A percentile compares a stretch with the other conserved stretches of the same genome.
phyloP scores from a whole-genome alignment of 1,140 invertebrate genomes.

The Portunus trituberculatus region DNA sequence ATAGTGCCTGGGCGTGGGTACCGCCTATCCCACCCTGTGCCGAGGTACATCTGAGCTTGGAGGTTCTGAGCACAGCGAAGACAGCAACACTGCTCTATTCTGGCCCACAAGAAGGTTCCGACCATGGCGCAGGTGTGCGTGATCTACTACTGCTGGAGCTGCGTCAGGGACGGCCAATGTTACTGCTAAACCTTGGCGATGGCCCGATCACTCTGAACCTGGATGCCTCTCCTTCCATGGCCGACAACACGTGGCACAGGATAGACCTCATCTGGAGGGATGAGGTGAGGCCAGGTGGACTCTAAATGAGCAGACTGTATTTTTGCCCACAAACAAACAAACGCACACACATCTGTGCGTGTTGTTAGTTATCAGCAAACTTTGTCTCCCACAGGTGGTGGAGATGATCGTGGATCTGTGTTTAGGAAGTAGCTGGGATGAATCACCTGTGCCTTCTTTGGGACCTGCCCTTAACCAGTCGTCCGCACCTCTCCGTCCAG shows the following conservation, averaged over 20 bases:
- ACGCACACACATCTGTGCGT: not conserved
- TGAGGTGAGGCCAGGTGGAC: conserved; percentile 34
- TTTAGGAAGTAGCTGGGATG: conserved; percentile 50
- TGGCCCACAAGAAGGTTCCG: not conserved
- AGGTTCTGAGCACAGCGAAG: conserved; percentile 26
- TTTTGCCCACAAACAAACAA: not conserved
- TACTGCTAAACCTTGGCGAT: conserved; percentile 62
- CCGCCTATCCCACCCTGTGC: conserved; percentile 58
- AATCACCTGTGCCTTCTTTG: not conserved
- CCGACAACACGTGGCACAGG: conserved; percentile 63
- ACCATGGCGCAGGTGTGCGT: not conserved
- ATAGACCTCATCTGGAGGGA: conserved; percentile 68
- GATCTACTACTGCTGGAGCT: conserved; percentile 59
- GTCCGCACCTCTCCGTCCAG: conserved; percentile 31
- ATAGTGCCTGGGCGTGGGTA: conserved; percentile 60
- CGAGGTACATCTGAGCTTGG: conserved; percentile 62
- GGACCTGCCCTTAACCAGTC: conserved; percentile 1
- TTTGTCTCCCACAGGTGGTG: conserved; percentile 22
- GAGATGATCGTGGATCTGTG: conserved; percentile 71
- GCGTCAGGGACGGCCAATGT: conserved; percentile 38
- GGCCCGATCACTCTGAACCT: conserved; percentile 58
- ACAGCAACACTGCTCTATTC: conserved; percentile 55
- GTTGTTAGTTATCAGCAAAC: not conserved
- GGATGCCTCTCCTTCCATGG: conserved; percentile 49
- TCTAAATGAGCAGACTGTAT: not conserved